phyloP scores from a whole-genome alignment of 2,888 invertebrate genomes.

The Hylaea fasciaria region DNA sequence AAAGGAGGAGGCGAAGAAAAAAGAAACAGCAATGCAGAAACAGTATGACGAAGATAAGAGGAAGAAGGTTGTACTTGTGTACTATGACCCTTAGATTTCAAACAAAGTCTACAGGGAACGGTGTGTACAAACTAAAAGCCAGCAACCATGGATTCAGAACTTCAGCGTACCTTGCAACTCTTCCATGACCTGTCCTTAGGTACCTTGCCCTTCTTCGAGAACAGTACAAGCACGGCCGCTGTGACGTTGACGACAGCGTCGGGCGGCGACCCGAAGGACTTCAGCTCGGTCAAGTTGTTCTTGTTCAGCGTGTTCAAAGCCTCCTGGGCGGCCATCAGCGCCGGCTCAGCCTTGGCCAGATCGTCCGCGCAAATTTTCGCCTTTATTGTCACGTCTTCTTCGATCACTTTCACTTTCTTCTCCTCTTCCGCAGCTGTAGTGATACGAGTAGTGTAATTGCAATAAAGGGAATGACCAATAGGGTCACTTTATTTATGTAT shows the following conservation, averaged over 20 bases:
- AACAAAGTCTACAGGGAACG: no score
- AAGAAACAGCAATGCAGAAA: no score
- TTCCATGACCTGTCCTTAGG: constrained; percentile 98
- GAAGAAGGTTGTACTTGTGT: no score
- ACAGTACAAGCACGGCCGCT: constrained; percentile 94
- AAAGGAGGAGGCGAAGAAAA: no score
- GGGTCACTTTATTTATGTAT: no score
- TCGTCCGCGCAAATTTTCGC: constrained; percentile 95
- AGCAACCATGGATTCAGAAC: no score
- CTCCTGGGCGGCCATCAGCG: constrained; percentile 93
- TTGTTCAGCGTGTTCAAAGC: constrained; percentile 97
- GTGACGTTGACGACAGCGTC: constrained; percentile 94
- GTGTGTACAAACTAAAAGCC: no score
- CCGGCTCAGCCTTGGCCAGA: constrained; percentile 96
- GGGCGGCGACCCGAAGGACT: constrained; percentile 96
- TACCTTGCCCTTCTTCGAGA: constrained; percentile 92
- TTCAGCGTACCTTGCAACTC: constrained; percentile 87
- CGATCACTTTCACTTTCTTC: constrained; percentile 94
- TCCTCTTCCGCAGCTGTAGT: constrained; percentile 91
- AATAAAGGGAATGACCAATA: neutral
- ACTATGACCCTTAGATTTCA: no score
- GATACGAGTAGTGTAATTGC: neutral
- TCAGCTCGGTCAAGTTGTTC: constrained; percentile 96
- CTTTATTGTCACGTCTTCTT: constrained; percentile 93
- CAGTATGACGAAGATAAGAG: no score